Evolutionary conservation across 2,797 vertebrate species (phyloP).

Genomic region (Ctenopoma kingsleyae): DNA sequence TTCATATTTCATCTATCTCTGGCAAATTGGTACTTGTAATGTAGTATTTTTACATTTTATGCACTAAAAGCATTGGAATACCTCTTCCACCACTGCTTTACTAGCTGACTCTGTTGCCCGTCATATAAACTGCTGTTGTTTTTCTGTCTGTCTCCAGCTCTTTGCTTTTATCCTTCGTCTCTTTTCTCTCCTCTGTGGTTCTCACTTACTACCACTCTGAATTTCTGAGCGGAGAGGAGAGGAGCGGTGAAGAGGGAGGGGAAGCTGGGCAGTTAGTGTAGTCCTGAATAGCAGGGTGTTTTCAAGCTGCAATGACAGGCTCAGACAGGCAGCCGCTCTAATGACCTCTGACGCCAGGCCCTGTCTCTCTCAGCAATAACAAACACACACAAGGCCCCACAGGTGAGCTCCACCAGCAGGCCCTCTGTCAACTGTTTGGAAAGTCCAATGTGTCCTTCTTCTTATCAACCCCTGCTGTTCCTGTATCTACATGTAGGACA

Average conservation of each 20-base stretch:
- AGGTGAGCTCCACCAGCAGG: constrained; percentile 78
- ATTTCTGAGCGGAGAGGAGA: constrained; percentile 43
- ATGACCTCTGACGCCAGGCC: constrained; percentile 87
- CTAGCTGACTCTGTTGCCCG: constrained; percentile 6
- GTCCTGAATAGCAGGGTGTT: constrained; percentile 83
- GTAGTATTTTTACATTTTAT: constrained; percentile 1
- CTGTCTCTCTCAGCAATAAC: constrained; percentile 81
- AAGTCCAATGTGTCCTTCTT: constrained; percentile 43
- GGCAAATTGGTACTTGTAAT: not conserved
- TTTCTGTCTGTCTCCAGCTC: constrained; percentile 18
- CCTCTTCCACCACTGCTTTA: constrained; percentile 5
- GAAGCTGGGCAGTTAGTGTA: constrained; percentile 62
- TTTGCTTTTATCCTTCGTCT: constrained; percentile 15
- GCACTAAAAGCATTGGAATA: not conserved
- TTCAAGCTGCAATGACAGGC: constrained; percentile 85
- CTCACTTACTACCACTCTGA: constrained; percentile 50
- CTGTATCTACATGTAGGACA: constrained; percentile 50
- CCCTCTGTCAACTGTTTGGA: constrained; percentile 72
- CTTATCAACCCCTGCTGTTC: constrained; percentile 50
- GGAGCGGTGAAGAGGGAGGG: constrained; percentile 53
- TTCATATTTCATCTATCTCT: constrained; percentile 18
- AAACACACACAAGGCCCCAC: constrained; percentile 71
- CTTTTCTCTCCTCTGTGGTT: constrained; percentile 42
- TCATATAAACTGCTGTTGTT: constrained; percentile 27
- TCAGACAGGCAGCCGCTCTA: constrained; percentile 87